phyloP scores from a whole-genome alignment of 2,113 vertebrate species.

The Pholis gunnellus region DNA sequence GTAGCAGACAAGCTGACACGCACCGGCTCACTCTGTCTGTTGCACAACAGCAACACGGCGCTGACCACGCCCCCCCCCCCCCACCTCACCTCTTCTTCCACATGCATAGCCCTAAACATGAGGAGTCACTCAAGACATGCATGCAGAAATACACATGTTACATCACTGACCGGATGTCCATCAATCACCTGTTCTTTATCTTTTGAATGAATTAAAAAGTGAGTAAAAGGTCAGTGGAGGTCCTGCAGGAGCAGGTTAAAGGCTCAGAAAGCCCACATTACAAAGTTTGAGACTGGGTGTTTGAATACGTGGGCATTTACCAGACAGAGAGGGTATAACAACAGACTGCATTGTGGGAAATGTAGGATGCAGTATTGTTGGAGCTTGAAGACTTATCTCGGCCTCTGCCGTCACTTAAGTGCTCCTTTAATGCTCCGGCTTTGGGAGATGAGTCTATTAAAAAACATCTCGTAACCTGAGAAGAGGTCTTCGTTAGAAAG shows the following conservation, averaged over 20 bases:
- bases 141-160: background rate
- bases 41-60: conserved; percentile 42
- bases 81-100: background rate
- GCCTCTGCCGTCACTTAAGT: background rate
- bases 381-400: background rate
- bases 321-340: background rate
- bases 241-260: background rate
- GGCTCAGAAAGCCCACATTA: background rate
- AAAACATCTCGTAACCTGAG: background rate
- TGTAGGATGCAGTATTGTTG: background rate
- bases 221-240: background rate
- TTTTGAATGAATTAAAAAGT: background rate
- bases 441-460: background rate
- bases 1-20: conserved; percentile 12
- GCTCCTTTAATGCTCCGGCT: background rate
- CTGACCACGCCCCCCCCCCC: background rate
- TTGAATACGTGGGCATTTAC: background rate
- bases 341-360: background rate
- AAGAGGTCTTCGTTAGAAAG: background rate
- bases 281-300: background rate
- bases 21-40: background rate
- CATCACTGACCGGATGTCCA: background rate
- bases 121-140: background rate
- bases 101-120: background rate
- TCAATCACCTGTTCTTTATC: background rate